phyloP scores from a whole-genome alignment of 2,797 vertebrate genomes.

The Ambastaia sidthimunki region DNA sequence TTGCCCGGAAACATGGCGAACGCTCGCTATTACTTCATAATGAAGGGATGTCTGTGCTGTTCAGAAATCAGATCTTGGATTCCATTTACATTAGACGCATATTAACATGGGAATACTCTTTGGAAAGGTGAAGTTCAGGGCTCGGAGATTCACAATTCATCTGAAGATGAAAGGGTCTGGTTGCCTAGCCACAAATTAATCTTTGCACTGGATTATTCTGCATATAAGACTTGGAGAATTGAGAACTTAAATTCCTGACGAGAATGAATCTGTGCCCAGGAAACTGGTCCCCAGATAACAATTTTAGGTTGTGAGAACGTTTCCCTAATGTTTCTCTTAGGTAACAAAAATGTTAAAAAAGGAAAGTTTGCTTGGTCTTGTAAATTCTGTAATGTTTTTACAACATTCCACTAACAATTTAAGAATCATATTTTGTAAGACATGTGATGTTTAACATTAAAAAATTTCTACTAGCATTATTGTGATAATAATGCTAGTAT shows the following conservation, averaged over 20 bases:
- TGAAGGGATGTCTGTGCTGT: constrained; percentile 21
- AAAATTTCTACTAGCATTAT: too few relatives aligned
- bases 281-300: background rate
- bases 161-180: background rate
- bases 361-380: too few relatives aligned
- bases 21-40: constrained; percentile 11
- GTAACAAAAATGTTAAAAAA: too few relatives aligned
- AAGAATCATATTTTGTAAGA: too few relatives aligned
- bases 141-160: constrained; percentile 3
- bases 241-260: background rate
- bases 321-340: too few relatives aligned
- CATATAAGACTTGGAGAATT: constrained; percentile 11
- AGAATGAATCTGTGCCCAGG: background rate
- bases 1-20: background rate
- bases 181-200: constrained; percentile 21
- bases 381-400: too few relatives aligned
- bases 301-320: too few relatives aligned
- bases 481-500: too few relatives aligned
- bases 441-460: too few relatives aligned
- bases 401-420: too few relatives aligned
- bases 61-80: background rate
- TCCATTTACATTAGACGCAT: constrained; percentile 21
- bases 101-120: constrained; percentile 1
- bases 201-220: constrained; percentile 22
- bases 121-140: constrained; percentile 16